These are phyloP conservation scores for Manacus vitellinus DNA, from an alignment of 2,113 vertebrate genomes.

Conservation along the genomic window DNA sequence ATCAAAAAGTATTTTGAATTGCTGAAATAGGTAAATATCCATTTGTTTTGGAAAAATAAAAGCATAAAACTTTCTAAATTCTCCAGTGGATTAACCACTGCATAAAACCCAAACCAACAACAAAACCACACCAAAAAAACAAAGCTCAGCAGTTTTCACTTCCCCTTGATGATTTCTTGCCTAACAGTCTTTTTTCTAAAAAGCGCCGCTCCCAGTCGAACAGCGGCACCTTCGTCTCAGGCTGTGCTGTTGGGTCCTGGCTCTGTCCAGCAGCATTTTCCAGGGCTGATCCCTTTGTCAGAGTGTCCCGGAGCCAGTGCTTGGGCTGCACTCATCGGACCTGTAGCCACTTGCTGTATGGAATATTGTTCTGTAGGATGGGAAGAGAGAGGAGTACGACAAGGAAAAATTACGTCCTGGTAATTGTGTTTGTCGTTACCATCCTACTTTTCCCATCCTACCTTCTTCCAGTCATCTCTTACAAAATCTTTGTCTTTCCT, in stretches of 20 bases:
- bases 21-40: not conserved
- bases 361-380: conserved; percentile 72
- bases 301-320: not conserved
- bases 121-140: not conserved
- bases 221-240: not conserved
- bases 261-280: not conserved
- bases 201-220: not conserved
- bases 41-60: not conserved
- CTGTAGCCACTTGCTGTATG: conserved; percentile 72
- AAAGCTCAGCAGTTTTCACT: not conserved
- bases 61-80: not conserved
- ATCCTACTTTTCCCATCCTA: conserved; percentile 69
- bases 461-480: conserved; percentile 60
- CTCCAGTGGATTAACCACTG: not conserved
- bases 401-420: conserved; percentile 60
- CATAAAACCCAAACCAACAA: not conserved
- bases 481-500: conserved; percentile 61
- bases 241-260: not conserved
- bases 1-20: not conserved
- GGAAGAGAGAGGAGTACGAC: conserved; percentile 63
- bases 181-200: not conserved
- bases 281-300: not conserved
- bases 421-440: conserved; percentile 66
- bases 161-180: not conserved
- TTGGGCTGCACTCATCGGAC: not conserved